Percentiles rank a stretch among this genome's conserved stretches.
Conservation (phyloP, 1,140 invertebrate species). For the Anoplophora glabripennis region DNA sequence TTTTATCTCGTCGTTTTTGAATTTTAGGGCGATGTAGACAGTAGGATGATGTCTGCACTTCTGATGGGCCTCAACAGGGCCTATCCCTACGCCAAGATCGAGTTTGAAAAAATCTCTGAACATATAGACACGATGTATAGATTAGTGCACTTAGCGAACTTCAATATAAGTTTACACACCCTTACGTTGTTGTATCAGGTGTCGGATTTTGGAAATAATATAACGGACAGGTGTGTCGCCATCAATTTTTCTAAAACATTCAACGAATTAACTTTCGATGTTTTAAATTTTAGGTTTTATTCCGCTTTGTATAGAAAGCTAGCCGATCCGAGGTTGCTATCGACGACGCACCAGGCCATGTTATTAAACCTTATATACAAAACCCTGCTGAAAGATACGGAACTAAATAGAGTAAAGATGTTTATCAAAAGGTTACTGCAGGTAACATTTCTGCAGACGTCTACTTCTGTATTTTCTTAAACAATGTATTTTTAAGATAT, state of each 20-base stretch:
- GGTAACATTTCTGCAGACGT: conserved; percentile 47
- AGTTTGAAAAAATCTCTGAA: conserved; percentile 57
- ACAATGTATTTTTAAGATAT: conserved; percentile 43
- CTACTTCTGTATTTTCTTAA: not conserved
- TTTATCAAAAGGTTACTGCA: conserved; percentile 91
- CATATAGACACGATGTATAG: conserved; percentile 85
- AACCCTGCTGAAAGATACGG: conserved; percentile 76
- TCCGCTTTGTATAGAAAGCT: conserved; percentile 86
- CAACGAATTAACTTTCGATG: too few relatives aligned
- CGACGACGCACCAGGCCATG: conserved; percentile 73
- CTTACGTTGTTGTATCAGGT: conserved; percentile 84
- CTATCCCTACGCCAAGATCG: conserved; percentile 71
- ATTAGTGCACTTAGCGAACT: conserved; percentile 79
- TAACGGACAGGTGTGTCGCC: conserved; percentile 54
- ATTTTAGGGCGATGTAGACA: conserved; percentile 80
- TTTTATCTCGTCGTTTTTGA: conserved; percentile 31
- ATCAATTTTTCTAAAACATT: too few relatives aligned
- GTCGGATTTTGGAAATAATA: conserved; percentile 56
- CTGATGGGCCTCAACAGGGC: conserved; percentile 85
- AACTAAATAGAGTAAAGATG: conserved; percentile 68
- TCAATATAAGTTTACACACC: conserved; percentile 84
- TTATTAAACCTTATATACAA: conserved; percentile 87
- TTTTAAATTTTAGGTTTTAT: conserved; percentile 69
- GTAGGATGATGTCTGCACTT: conserved; percentile 87
- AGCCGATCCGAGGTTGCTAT: conserved; percentile 70